Base-by-base conservation (phyloP, 2,113 vertebrate genomes). In the Neolamprologus modestus region DNA sequence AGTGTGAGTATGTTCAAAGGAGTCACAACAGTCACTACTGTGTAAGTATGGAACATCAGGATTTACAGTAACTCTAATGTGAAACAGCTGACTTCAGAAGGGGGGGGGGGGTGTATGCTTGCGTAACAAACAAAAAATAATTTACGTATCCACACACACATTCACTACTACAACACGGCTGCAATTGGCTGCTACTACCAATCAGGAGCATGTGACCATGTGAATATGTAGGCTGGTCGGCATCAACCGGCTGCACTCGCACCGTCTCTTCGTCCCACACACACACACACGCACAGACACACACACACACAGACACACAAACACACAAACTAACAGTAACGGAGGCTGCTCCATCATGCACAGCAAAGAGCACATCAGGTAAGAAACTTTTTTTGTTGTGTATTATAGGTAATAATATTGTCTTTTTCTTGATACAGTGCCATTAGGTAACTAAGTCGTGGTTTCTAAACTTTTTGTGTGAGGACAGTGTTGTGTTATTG, bases 301-400 rank as follows among this genome's bases (percentile, higher is more conserved):
- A 52, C 24, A 81, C 33, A 81, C 45, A 52, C 24, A 47, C 71
- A 47, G 3, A 81, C 61, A 66, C 59, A 82, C 37, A 59, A 7
- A 52, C 47, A 68, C 66, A 52, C 16, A 42, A 50, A 82, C 37
- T 73, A 42, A 50, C 50, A 9, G 37, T 45, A 31, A 84, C 54
- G 5, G 21, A 68, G 8, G 6, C 35, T 81, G 33, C 59, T 86
- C 76, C 87, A 92, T 86, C 89, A 97, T 97, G 96, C 95, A 96
- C 90, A 95, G 94, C 90, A 96, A 95, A 93, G 95, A 96, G 11
- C 93, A 96, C 50, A 96, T 97, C 92, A 93, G 96, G 96, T 97
- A 93, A 96, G 92, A 40, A 10, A 87, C 79, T 17, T 54, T 4
- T 31, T 28, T 9, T 7, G 5, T n/a, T 26, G 10, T 6, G 3